These are phyloP conservation scores for Cryptotis parvus DNA, from an alignment of 2,113 vertebrate species.

Conservation along the genomic window DNA sequence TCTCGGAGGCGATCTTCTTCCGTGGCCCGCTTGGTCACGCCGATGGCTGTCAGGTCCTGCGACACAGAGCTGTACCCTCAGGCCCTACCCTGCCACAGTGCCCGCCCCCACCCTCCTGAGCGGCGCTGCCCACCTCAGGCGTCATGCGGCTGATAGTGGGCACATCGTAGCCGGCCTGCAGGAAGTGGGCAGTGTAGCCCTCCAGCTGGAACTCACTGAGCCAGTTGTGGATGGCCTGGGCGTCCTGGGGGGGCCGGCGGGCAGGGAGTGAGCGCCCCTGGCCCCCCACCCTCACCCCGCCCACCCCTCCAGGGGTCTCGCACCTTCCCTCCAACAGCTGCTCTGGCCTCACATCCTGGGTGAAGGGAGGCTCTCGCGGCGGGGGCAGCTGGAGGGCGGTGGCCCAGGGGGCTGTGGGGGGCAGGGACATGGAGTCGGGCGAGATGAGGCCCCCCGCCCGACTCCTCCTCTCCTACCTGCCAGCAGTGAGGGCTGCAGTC, in stretches of 20 bases:
- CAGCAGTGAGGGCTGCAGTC: slow-evolving; percentile 81
- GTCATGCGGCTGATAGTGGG: slow-evolving; percentile 99
- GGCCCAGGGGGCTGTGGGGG: slow-evolving; percentile 79
- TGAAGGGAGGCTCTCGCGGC: slow-evolving; percentile 89
- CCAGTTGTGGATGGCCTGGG: slow-evolving; percentile 97
- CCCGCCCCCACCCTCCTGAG: background rate
- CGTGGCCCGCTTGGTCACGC: slow-evolving; percentile 97
- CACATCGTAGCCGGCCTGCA: slow-evolving; percentile 95
- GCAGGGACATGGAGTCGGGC: slow-evolving; percentile 15
- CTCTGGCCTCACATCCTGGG: slow-evolving; percentile 92
- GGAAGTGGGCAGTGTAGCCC: slow-evolving; percentile 93
- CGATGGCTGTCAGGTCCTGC: slow-evolving; percentile 97
- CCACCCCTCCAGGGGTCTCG: background rate
- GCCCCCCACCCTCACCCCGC: background rate
- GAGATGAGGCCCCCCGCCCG: background rate
- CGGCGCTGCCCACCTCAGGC: slow-evolving; percentile 91
- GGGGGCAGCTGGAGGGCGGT: slow-evolving; percentile 85
- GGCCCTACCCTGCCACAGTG: background rate
- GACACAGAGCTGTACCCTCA: background rate
- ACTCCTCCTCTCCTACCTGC: slow-evolving; percentile 79
- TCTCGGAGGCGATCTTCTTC: slow-evolving; percentile 97
- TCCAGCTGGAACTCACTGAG: slow-evolving; percentile 97
- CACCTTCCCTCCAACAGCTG: slow-evolving; percentile 95
- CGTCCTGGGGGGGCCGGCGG: slow-evolving; percentile 90
- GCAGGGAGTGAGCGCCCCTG: too few relatives aligned